Evolutionary conservation across 2,888 invertebrate genomes (phyloP), one percentile per base, ranked within the genome.

Genomic region (Coleophora deauratella): DNA sequence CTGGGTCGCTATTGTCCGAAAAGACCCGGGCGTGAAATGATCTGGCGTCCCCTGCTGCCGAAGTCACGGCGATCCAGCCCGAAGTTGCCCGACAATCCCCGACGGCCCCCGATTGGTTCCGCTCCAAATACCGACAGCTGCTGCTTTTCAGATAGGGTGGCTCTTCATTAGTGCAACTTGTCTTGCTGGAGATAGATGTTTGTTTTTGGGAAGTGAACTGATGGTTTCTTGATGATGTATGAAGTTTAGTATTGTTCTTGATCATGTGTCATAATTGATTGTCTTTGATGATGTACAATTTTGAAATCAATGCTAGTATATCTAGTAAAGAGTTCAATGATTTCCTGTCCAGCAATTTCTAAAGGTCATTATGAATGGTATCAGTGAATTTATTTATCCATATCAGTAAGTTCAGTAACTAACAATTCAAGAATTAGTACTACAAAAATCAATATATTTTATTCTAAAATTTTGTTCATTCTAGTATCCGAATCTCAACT

Each of bases 141-240:
- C 80, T 79, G 70, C 62, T 62, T 78, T 84, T 84, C 82, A 76
- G 78, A 78, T 60, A 65, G 72, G 63, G 76, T 79, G 82, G 77
- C 73, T 81, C 78, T 84, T 85, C 84, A 84, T 85, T 85, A 85
- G 78, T 69, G 68, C 63, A 77, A 75, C 84, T 85, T 84, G 84
- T 85, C 84, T 81, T 71, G 58, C 65, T 59, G 45, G 74, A 84
- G 82, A 84, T 84, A 72, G 82, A 84, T 85, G 84, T 84, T 84
- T 81, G 80, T 84, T 82, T 80, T 79, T 72, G 78, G 77, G 73
- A 74, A 72, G 71, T 72, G 70, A 56, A 62, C 70, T 72, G 76
- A 80, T 82, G 78, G 78, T 63, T 65, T 62, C 66, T 72, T 73
- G 79, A 80, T 82, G 81, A 79, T 76, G 70, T 76, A 72, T 73